Evolutionary conservation across 1,140 invertebrate species (phyloP).

Genomic region (Drosophila chauvacae): DNA sequence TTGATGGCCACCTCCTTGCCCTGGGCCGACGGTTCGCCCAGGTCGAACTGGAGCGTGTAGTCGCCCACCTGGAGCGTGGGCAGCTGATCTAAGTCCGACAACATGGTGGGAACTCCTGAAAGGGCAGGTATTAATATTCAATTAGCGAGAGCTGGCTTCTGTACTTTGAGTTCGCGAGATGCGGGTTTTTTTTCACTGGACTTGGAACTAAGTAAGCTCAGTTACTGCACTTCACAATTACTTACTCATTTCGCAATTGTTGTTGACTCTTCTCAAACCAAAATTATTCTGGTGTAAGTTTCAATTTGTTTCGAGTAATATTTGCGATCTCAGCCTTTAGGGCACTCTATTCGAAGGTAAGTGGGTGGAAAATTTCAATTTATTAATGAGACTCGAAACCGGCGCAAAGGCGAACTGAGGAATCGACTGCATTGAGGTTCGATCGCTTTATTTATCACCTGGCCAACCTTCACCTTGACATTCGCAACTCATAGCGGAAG

Average conservation of each 20-base stretch:
- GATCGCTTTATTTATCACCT: slow-evolving; percentile 37
- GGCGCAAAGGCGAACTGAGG: slow-evolving; percentile 3
- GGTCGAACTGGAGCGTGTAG: slow-evolving; percentile 88
- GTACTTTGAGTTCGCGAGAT: slow-evolving; percentile 29
- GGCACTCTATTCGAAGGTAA: slow-evolving; percentile 40
- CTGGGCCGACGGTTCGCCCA: slow-evolving; percentile 87
- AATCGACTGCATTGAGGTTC: slow-evolving; percentile 26
- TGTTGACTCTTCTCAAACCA: slow-evolving; percentile 24
- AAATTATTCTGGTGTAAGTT: slow-evolving; percentile 33
- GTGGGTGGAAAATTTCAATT: slow-evolving; percentile 24
- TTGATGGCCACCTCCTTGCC: slow-evolving; percentile 89
- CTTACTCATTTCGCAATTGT: slow-evolving; percentile 72
- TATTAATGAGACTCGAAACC: slow-evolving; percentile 39
- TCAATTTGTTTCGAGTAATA: slow-evolving; percentile 21
- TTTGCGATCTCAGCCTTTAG: slow-evolving; percentile 28
- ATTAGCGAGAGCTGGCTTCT: slow-evolving; percentile 28
- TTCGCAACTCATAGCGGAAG: slow-evolving; percentile 51
- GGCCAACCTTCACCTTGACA: slow-evolving; percentile 75
- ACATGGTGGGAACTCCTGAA: slow-evolving; percentile 88
- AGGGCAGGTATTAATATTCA: slow-evolving; percentile 50
- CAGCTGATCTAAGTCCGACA: slow-evolving; percentile 88
- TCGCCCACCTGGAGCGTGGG: slow-evolving; percentile 89
- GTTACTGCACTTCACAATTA: slow-evolving; percentile 50
- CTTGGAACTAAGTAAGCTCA: slow-evolving; percentile 33
- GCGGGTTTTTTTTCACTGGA: slow-evolving; percentile 11